phyloP scores from a whole-genome alignment of 1,140 invertebrate species.

The Leptopilina boulardi region DNA sequence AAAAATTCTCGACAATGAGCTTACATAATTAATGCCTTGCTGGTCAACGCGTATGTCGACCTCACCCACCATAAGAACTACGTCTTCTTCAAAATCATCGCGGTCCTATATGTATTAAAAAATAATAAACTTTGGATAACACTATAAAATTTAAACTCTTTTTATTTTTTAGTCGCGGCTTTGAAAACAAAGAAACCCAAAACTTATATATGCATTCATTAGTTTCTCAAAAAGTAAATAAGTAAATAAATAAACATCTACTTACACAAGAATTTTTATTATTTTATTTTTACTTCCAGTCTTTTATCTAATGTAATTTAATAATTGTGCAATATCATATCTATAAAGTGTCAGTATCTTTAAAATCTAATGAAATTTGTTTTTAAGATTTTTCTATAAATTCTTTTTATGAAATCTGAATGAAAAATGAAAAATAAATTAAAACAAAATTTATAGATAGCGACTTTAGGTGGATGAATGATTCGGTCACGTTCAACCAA shows the following conservation, averaged over 20 bases:
- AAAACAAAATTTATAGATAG: background rate
- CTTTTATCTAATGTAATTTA: background rate
- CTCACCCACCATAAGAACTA: constrained; percentile 70
- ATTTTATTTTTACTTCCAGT: background rate
- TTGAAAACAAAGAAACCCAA: constrained; percentile 6
- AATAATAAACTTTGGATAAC: background rate
- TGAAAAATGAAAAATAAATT: background rate
- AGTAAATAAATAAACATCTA: constrained; percentile 10
- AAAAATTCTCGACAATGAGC: constrained; percentile 55
- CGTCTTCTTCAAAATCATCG: constrained; percentile 73
- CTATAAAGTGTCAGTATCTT: no score
- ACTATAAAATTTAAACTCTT: background rate
- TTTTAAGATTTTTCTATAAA: no score
- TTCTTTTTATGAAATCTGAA: no score
- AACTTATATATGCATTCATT: background rate
- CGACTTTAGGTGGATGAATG: constrained; percentile 22
- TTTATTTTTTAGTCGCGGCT: background rate
- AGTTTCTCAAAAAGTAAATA: background rate
- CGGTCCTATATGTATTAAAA: constrained; percentile 58
- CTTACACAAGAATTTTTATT: constrained; percentile 6
- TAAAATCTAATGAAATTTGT: no score
- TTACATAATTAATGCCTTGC: constrained; percentile 71
- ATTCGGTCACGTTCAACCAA: constrained; percentile 1
- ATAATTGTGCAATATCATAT: constrained; percentile 20
- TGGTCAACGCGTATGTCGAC: constrained; percentile 72